phyloP scores from a whole-genome alignment of 2,113 vertebrate genomes.

The Ptilorrhoa leucosticta region DNA sequence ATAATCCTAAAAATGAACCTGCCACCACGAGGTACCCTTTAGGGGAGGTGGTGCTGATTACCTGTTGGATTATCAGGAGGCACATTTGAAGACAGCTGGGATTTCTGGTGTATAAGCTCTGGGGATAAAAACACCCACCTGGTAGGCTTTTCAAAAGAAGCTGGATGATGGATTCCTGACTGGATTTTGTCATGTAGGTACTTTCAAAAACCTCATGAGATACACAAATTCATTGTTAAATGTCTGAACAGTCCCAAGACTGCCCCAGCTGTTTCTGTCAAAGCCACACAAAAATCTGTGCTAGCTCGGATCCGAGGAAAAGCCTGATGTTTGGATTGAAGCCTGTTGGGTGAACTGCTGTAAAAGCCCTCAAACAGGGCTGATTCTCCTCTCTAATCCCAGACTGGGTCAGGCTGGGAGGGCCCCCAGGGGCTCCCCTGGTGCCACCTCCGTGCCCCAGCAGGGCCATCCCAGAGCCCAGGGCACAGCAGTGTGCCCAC shows the following conservation, averaged over 20 bases:
- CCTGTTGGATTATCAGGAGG: neutral
- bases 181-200: neutral
- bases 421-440: neutral
- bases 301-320: neutral
- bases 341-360: neutral
- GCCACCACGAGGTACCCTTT: neutral
- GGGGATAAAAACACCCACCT: neutral
- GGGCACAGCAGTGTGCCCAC: neutral
- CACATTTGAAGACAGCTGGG: neutral
- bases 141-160: neutral
- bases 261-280: neutral
- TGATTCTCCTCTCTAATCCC: neutral
- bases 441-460: neutral
- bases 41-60: neutral
- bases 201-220: neutral
- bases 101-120: neutral
- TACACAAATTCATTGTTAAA: neutral
- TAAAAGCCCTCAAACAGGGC: neutral
- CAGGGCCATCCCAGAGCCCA: neutral
- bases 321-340: neutral
- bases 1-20: neutral
- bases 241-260: neutral
- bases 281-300: neutral
- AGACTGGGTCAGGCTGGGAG: fast-evolving
- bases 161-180: neutral